Base-by-base conservation (phyloP, 1,140 invertebrate genomes). In the Sogatella furcifera region DNA sequence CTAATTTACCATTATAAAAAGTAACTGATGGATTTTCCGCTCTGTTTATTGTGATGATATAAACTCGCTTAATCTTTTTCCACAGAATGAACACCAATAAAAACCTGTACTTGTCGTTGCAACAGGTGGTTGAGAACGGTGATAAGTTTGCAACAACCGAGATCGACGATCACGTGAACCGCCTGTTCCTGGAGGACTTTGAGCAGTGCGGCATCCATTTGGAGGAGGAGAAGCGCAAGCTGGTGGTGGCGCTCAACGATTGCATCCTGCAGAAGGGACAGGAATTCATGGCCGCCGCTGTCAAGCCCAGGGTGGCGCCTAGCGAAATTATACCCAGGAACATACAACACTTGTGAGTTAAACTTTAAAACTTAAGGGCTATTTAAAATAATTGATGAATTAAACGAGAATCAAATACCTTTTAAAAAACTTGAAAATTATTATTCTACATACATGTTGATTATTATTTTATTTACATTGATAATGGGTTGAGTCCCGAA, bases 201-300 rank as follows among this genome's bases (percentile, higher is more conserved):
- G 94, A 98, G 72, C 93, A 97, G 73, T 88, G 88, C 76, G 95
- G 95, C 8, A 98, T 98, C 65, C 94, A 98, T 73, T 77, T 98
- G 55, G 80, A 84, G n/a, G 87, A 94, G 65, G 71, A 78, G 4
- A 79, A 87, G 64, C 76, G 93, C 55, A 72, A 82, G 62, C 74
- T 80, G 64, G 92, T 97, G 60, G 92, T 97, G 0, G 75, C 82
- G 2, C 75, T 96, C 0, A 97, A 95, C 72, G 86, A 96, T 71
- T 76, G 77, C 42, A 90, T 92, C 22, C 71, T 84, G 52, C 80
- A 91, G 73, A 75, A 89, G 4, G 92, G 94, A 1, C 92, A 94
- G 69, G 80, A 84, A 66, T 97, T 97, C 70, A 88, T 92, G 79
- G 77, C 84, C 44, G 85, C 85, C 22, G 80, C 86, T 1, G 80